Evolutionary conservation across 2,797 vertebrate species (phyloP).

Genomic region (Dendrocincla tyrannina): DNA sequence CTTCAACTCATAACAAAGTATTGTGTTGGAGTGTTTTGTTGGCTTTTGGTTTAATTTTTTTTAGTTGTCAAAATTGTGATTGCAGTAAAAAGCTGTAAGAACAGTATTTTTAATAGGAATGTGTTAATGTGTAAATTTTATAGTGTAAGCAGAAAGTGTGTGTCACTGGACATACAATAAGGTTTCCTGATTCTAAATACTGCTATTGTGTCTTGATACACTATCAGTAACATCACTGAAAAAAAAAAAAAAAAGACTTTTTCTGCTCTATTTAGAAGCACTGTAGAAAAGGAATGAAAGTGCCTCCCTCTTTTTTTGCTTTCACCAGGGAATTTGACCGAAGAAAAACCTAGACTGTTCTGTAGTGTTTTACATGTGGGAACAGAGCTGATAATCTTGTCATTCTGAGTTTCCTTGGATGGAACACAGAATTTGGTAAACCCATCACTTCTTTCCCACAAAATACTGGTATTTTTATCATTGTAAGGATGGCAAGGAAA

Average conservation of each 20-base stretch:
- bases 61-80: constrained; percentile 24
- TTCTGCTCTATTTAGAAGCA: not conserved
- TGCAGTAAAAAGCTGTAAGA: not conserved
- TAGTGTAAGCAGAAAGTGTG: not conserved
- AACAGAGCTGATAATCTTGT: constrained; percentile 40
- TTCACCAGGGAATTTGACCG: constrained; percentile 31
- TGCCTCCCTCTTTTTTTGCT: not conserved
- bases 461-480: constrained; percentile 27
- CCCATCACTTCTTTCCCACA: not conserved
- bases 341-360: constrained; percentile 31
- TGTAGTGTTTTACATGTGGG: constrained; percentile 38
- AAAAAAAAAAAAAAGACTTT: not conserved
- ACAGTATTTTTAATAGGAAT: not conserved
- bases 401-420: constrained; percentile 18
- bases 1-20: not conserved
- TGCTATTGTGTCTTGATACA: not conserved
- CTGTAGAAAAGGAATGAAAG: constrained; percentile 31
- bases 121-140: not conserved
- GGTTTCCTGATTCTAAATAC: not conserved
- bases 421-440: not conserved
- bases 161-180: not conserved
- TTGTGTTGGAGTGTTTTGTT: not conserved
- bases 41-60: not conserved
- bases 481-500: not conserved
- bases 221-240: not conserved